These are phyloP conservation scores for Strix aluco DNA, from an alignment of 2,113 vertebrate species.

Conservation along the genomic window DNA sequence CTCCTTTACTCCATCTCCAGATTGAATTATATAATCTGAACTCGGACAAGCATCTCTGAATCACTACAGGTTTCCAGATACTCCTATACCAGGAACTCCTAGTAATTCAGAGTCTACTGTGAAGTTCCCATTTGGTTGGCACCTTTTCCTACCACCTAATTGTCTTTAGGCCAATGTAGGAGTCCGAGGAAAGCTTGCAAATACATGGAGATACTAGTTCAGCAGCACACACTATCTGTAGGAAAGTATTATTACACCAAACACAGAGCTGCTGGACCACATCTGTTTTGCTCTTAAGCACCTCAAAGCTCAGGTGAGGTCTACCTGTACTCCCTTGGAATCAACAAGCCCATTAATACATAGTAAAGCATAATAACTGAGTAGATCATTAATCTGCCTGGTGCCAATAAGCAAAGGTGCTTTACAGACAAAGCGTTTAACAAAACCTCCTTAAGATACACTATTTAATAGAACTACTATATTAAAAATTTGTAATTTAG, in stretches of 20 bases:
- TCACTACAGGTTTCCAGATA: neutral
- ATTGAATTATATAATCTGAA: neutral
- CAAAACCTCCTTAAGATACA: neutral
- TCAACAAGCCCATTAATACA: neutral
- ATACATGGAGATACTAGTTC: neutral
- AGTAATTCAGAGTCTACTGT: neutral
- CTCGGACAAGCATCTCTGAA: neutral
- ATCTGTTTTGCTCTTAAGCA: neutral
- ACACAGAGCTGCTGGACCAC: neutral
- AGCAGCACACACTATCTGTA: neutral
- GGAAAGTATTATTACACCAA: neutral
- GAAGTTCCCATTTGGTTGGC: neutral
- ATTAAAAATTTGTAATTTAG: neutral
- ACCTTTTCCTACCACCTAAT: neutral
- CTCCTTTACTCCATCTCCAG: neutral
- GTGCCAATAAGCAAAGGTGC: neutral
- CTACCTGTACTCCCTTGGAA: neutral
- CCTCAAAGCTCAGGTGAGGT: neutral
- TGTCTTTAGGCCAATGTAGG: neutral
- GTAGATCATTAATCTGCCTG: neutral
- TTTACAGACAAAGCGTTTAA: neutral
- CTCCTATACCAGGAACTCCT: neutral
- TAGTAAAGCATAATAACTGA: neutral
- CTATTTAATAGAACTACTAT: neutral
- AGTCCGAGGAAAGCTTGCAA: neutral